phyloP scores from a whole-genome alignment of 2,888 invertebrate species.

The Sturmia bella region DNA sequence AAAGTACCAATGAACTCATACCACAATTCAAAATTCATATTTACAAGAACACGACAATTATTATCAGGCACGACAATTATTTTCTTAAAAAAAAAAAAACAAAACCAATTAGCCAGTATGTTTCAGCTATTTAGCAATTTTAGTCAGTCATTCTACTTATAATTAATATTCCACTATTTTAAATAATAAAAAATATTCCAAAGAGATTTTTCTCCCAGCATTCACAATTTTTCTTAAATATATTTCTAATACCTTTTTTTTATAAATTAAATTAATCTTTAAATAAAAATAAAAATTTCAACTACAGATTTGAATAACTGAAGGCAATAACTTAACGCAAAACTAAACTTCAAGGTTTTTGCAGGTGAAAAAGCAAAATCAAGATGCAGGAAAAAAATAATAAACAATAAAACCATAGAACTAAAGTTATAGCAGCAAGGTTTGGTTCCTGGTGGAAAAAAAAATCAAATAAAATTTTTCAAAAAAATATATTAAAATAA shows the following conservation, averaged over 20 bases:
- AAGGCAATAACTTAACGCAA: slow-evolving; percentile 55
- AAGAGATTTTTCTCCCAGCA: no score
- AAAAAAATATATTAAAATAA: slow-evolving; percentile 56
- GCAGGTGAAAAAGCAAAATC: slow-evolving; percentile 37
- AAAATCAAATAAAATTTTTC: slow-evolving; percentile 3
- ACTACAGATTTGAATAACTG: slow-evolving; percentile 31
- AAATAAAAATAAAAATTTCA: slow-evolving; percentile 4
- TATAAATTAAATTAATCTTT: not conserved
- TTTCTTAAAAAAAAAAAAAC: no score
- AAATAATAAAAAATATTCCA: no score
- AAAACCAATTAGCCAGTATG: no score
- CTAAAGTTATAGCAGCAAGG: slow-evolving; percentile 15
- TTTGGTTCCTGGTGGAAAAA: slow-evolving; percentile 18
- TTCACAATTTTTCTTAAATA: not conserved
- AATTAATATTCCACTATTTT: no score
- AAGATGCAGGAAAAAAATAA: slow-evolving; percentile 5
- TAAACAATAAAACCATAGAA: slow-evolving; percentile 37
- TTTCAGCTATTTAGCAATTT: no score
- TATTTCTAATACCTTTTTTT: slow-evolving; percentile 21
- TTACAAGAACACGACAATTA: no score
- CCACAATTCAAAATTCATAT: no score
- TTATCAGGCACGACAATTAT: no score
- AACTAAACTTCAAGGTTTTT: slow-evolving; percentile 48
- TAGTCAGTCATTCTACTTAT: no score
- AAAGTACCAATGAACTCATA: no score